Base-by-base conservation (phyloP, 1,140 invertebrate genomes). In the Pararge aegeria region DNA sequence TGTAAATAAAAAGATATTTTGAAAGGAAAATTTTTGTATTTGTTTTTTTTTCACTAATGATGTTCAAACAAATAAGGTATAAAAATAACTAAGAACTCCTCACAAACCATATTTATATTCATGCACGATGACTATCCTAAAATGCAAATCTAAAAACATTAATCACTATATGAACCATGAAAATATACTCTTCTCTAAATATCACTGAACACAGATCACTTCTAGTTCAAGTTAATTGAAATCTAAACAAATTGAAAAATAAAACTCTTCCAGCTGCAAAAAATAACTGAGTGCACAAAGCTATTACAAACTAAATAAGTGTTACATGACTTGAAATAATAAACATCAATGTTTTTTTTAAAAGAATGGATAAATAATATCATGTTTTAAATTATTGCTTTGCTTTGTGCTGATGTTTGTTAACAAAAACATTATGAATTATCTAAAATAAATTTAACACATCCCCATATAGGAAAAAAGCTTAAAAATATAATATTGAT, bases 1-100 rank as follows among this genome's bases (percentile, higher is more conserved):
- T 40, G 2, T 12, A 46, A 46, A 12, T 15, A 49, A 49, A 27
- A 49, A 5, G 1, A 46, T 18, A 12, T 0, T 16, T 15, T 2
- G 38, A 20, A 12, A 30, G 6, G 38, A 61, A 56, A 56, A 44
- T 55, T 37, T 16, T 52, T 62, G 53, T 62, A 76, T 80, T 80
- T 83, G 79, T 78, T 82, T 59, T 74, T 80, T 78, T 80, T 78
- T 80, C 80, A 76, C 64, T 78, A 79, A 73, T 76, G 73, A 70
- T 79, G 63, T 80, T 78, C 73, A 81, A 83, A 68, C 71, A 79
- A 78, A 73, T 61, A 64, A 74, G 63, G 66, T 86, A 83, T 83
- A 86, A 83, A 83, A 83, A n/a, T n/a, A n/a, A 75, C 68, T 77
- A 82, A 77, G 66, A 73, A 60, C 61, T 63, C 73, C 68, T 73